Base-by-base conservation (phyloP, 2,797 vertebrate genomes). In the Leptatherina wallacei region DNA sequence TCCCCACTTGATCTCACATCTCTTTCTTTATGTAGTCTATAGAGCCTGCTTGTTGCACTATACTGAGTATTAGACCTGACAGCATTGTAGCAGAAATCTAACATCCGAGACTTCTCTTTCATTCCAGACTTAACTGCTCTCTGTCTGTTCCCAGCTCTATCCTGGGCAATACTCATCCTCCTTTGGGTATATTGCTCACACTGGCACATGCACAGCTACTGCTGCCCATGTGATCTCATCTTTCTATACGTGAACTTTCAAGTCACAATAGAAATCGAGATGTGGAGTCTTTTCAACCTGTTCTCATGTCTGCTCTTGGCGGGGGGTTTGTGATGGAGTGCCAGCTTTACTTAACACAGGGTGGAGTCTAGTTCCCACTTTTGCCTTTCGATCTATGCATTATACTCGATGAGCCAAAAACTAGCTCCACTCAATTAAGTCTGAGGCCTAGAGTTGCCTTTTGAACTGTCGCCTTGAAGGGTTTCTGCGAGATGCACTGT, bases 91-190 rank as follows among this genome's bases (percentile, higher is more conserved):
- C 47, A 66, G 51, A 29, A 83, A 75, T 78, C 71, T 84, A 83
- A 85, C 83, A 85, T 86, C 79, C 74, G 63, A 86, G 76, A 76
- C 27, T 92, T 85, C 81, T 94, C 80, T 94, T 87, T 82, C 90
- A 81, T 93, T 95, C 55, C 95, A 95, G 94, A 88, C 74, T 90
- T 85, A 91, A 80, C 84, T 85, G 80, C 85, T 86, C 80, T 91
- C 91, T 90, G 83, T 89, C 66, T 85, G 84, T 87, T 85, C 78
- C 91, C 84, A 83, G 74, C 82, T 82, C 85, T 73, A 71, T 85
- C 62, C 51, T 86, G 88, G 91, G 81, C 81, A 90, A 75, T 89
- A 67, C 81, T 80, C 85, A 85, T 88, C 89, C 73, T 87, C 91
- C 85, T 82, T 9, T 92, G 91, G 91, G 84, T 91, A 78, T 82